These are phyloP conservation scores for Bursaphelenchus okinawaensis DNA, from an alignment of 2,888 invertebrate species.

Conservation along the genomic window DNA sequence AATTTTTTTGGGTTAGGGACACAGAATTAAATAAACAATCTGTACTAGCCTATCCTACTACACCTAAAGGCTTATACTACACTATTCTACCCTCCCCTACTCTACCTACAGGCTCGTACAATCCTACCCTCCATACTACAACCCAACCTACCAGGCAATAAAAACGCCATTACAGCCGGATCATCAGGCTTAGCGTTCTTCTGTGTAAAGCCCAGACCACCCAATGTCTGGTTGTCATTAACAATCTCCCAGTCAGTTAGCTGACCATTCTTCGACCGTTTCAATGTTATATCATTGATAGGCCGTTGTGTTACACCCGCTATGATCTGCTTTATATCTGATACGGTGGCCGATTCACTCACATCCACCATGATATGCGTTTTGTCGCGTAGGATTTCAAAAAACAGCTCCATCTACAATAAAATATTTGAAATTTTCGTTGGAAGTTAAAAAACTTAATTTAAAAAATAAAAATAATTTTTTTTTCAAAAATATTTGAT, in stretches of 20 bases:
- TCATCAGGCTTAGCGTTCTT: constrained; percentile 86
- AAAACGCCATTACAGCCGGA: constrained; percentile 82
- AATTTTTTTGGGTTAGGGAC: too few species aligned
- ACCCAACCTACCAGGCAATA: constrained; percentile 24
- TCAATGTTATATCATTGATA: constrained; percentile 66
- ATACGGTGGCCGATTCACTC: constrained; percentile 86
- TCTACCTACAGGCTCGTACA: too few species aligned
- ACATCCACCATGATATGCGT: constrained; percentile 94
- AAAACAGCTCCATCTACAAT: constrained; percentile 84
- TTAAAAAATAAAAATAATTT: too few species aligned
- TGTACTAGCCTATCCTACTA: too few species aligned
- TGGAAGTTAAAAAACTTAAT: too few species aligned
- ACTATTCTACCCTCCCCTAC: too few species aligned
- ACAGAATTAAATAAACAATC: too few species aligned
- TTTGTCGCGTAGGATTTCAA: constrained; percentile 95
- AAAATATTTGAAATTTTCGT: too few species aligned
- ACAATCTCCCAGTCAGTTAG: constrained; percentile 30
- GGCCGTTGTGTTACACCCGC: constrained; percentile 71
- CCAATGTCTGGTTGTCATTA: constrained; percentile 64
- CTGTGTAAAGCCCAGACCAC: constrained; percentile 84
- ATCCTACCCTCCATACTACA: too few species aligned
- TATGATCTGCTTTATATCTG: constrained; percentile 90
- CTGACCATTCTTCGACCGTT: constrained; percentile 62
- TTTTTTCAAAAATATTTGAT: too few species aligned
- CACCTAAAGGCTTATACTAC: too few species aligned